Conservation (phyloP, 2,113 vertebrate genomes). For the Merops nubicus region DNA sequence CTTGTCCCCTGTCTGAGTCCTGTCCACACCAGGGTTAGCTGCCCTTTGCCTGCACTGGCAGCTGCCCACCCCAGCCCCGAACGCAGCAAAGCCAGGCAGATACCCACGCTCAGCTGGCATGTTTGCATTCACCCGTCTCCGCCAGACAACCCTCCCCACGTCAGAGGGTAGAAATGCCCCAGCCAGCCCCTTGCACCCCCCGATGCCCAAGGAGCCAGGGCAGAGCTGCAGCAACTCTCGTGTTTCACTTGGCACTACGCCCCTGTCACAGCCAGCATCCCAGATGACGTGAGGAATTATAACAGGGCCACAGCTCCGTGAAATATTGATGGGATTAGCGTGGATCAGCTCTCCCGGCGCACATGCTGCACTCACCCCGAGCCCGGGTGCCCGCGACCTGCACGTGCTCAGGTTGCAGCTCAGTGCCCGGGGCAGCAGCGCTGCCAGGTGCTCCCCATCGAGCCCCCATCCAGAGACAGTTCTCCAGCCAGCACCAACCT, state of each 20-base stretch:
- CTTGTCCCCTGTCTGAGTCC: neutral
- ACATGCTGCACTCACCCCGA: neutral
- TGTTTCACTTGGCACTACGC: neutral
- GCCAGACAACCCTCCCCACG: accelerated
- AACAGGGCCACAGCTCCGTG: neutral
- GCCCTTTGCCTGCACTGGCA: neutral
- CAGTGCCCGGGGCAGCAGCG: accelerated
- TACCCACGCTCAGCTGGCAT: accelerated
- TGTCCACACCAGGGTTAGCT: accelerated
- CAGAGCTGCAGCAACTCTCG: neutral
- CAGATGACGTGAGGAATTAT: neutral
- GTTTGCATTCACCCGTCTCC: neutral
- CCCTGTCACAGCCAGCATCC: neutral
- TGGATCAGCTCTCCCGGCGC: slow-evolving; percentile 33
- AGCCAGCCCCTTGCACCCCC: neutral
- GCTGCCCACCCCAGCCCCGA: neutral
- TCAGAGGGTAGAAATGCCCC: accelerated
- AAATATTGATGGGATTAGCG: slow-evolving; percentile 54
- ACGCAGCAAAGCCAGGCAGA: accelerated
- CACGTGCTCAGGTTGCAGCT: neutral
- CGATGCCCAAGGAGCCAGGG: neutral
- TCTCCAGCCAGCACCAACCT: neutral
- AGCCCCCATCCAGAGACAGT: neutral
- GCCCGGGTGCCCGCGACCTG: neutral
- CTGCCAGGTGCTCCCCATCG: neutral